These are phyloP conservation scores for Liopterus haemorrhoidalis DNA, from an alignment of 2,888 invertebrate species.

Conservation along the genomic window DNA sequence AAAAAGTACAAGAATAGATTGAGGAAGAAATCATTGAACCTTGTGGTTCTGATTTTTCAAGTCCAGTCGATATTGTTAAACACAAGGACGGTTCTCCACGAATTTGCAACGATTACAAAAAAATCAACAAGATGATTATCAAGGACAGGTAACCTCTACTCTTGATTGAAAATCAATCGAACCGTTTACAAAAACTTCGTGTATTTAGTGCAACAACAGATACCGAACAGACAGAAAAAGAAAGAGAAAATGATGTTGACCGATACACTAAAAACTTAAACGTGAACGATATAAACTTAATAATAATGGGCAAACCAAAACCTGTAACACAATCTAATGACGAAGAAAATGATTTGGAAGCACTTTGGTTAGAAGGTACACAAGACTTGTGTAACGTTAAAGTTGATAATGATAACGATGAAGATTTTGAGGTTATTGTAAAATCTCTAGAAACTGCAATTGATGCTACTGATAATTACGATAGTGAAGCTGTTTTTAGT, in stretches of 20 bases:
- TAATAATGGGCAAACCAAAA: background rate
- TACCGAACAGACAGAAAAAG: constrained; percentile 25
- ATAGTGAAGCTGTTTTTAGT: too few relatives aligned
- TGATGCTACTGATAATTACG: too few relatives aligned
- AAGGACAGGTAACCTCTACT: constrained; percentile 31
- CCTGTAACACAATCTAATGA: background rate
- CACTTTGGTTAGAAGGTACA: too few relatives aligned
- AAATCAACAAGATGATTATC: constrained; percentile 27
- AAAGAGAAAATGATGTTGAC: constrained; percentile 33
- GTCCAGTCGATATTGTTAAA: constrained; percentile 28
- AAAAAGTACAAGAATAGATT: constrained; percentile 27
- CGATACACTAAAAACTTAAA: constrained; percentile 31
- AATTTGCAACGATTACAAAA: constrained; percentile 31
- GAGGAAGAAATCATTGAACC: constrained; percentile 25
- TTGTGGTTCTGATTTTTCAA: constrained; percentile 28
- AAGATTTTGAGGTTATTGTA: too few relatives aligned
- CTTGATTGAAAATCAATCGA: constrained; percentile 31
- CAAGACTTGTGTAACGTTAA: too few relatives aligned
- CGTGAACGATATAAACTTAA: constrained; percentile 2
- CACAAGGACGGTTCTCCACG: constrained; percentile 29
- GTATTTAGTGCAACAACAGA: constrained; percentile 30
- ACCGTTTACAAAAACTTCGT: constrained; percentile 19
- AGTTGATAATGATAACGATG: too few relatives aligned
- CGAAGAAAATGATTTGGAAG: too few relatives aligned
- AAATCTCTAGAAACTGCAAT: too few relatives aligned